These are phyloP conservation scores for Passerina amoena DNA, from an alignment of 2,113 vertebrate genomes.

Conservation along the genomic window DNA sequence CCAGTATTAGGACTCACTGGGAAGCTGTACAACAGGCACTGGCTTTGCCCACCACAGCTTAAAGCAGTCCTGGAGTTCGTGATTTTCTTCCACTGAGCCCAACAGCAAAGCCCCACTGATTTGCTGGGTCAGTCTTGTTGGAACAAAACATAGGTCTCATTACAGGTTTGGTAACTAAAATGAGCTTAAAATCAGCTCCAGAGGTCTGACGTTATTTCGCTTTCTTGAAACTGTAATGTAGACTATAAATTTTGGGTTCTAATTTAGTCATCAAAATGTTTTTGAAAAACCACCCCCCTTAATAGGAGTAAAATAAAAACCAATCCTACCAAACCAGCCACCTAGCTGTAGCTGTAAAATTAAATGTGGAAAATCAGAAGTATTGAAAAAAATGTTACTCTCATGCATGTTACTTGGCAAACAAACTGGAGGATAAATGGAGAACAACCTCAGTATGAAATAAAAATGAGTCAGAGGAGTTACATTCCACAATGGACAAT, in stretches of 20 bases:
- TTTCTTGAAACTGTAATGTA: neutral
- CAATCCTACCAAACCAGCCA: constrained; percentile 29
- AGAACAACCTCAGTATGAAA: constrained; percentile 53
- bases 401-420: constrained; percentile 62
- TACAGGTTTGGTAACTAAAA: neutral
- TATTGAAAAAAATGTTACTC: constrained; percentile 53
- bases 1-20: neutral
- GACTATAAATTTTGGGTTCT: neutral
- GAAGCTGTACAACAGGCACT: neutral
- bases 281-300: neutral
- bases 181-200: neutral
- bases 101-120: neutral
- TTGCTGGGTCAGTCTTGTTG: neutral
- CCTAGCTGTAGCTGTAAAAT: constrained; percentile 13
- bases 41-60: neutral
- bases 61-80: neutral
- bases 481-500: constrained; percentile 54
- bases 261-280: neutral
- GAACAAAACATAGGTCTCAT: neutral
- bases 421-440: constrained; percentile 58
- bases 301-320: neutral
- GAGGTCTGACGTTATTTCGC: neutral
- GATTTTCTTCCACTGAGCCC: neutral
- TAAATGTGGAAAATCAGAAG: constrained; percentile 38
- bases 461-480: constrained; percentile 27